Conservation (phyloP, 2,888 invertebrate species). For the Mesochorus sp. region DNA sequence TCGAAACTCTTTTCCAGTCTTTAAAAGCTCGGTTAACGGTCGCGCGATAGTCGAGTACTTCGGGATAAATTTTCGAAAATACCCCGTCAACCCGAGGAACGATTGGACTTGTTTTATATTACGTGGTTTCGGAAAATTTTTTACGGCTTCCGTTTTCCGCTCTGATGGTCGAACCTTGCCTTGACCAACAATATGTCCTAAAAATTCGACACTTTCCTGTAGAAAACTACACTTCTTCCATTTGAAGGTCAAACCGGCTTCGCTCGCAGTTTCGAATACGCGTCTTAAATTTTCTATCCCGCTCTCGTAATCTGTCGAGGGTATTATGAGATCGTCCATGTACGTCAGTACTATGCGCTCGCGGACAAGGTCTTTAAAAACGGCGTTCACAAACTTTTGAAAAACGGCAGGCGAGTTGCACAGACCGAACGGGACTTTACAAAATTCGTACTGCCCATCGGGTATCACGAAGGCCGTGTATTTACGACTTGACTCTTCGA, state of each 20-base stretch:
- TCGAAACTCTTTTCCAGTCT: too few species aligned
- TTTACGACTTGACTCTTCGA: too few species aligned
- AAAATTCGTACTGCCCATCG: too few species aligned
- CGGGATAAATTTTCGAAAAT: slow-evolving; percentile 60
- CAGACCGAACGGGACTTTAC: too few species aligned
- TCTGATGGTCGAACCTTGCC: slow-evolving; percentile 30
- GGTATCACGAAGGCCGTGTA: too few species aligned
- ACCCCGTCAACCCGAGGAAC: slow-evolving; percentile 59
- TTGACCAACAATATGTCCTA: slow-evolving; percentile 12
- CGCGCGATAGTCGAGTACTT: slow-evolving; percentile 23
- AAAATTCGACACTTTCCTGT: slow-evolving; percentile 2
- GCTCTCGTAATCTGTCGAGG: background rate
- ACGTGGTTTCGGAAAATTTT: slow-evolving; percentile 52
- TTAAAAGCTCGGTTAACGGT: slow-evolving; percentile 30
- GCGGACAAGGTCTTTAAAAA: too few species aligned
- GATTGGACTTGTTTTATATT: slow-evolving; percentile 45
- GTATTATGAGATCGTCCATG: too few species aligned
- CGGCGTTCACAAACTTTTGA: too few species aligned
- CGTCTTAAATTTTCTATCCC: background rate
- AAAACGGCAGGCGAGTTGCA: too few species aligned
- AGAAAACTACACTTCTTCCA: slow-evolving; percentile 40
- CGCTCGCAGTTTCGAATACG: slow-evolving; percentile 13
- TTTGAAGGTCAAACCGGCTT: slow-evolving; percentile 21
- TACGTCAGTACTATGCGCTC: too few species aligned
- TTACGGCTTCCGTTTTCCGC: slow-evolving; percentile 53